phyloP scores from a whole-genome alignment of 2,888 invertebrate species.

The Lordiphosa andalusiaca region DNA sequence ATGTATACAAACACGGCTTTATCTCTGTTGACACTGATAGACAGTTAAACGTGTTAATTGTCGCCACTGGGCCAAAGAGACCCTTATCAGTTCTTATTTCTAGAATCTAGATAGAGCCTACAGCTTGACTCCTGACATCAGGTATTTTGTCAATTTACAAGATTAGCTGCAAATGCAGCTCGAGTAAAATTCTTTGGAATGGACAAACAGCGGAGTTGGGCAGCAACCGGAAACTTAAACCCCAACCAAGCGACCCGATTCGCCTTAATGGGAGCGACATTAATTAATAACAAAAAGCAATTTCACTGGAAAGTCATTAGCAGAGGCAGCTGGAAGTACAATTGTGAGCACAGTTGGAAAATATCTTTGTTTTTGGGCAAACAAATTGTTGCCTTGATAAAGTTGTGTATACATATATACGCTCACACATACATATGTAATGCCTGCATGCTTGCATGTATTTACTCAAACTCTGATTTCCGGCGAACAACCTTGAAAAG shows the following conservation, averaged over 20 bases:
- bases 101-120: slow-evolving; percentile 37
- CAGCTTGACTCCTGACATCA: background rate
- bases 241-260: background rate
- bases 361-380: slow-evolving; percentile 39
- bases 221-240: no score
- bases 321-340: slow-evolving; percentile 12
- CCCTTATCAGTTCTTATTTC: slow-evolving; percentile 43
- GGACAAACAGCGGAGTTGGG: no score
- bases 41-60: slow-evolving; percentile 45
- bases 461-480: slow-evolving; percentile 31
- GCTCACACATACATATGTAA: slow-evolving; percentile 3
- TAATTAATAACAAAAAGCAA: slow-evolving; percentile 38
- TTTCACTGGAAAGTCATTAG: slow-evolving; percentile 45
- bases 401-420: slow-evolving; percentile 9
- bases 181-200: no score
- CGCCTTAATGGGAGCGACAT: slow-evolving; percentile 6
- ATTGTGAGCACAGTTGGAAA: slow-evolving; percentile 30
- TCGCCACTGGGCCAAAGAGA: slow-evolving; percentile 26
- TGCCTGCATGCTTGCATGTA: slow-evolving; percentile 33
- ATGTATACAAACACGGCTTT: slow-evolving; percentile 13
- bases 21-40: slow-evolving; percentile 15
- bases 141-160: slow-evolving; percentile 11
- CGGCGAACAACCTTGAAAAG: slow-evolving; percentile 59
- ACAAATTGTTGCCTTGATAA: slow-evolving; percentile 57
- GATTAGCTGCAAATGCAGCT: no score